Conservation (phyloP, 1,140 invertebrate genomes). For the Scaptomyza pallida region DNA sequence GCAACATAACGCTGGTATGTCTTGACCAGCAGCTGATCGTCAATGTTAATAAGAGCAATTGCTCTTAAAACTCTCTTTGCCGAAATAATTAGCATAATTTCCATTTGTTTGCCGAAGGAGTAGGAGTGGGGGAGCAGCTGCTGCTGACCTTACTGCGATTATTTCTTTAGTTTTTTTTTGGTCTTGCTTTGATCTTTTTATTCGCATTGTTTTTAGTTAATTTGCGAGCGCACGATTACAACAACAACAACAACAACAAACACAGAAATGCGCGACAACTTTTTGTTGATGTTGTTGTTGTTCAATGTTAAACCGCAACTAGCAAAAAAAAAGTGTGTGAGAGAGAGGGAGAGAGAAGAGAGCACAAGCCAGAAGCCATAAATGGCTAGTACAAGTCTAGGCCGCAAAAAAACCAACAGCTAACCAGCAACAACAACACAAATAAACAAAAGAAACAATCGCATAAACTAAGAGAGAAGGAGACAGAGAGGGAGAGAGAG, state of each 20-base stretch:
- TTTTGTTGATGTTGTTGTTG: constrained; percentile 8
- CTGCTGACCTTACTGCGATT: constrained; percentile 16
- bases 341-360: too few relatives aligned
- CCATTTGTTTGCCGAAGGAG: constrained; percentile 36
- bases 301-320: constrained; percentile 72
- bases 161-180: constrained; percentile 14
- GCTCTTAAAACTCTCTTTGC: constrained; percentile 1
- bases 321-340: constrained; percentile 5
- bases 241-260: too few relatives aligned
- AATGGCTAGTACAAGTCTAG: constrained; percentile 80
- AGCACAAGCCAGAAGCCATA: constrained; percentile 71
- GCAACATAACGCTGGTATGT: neutral
- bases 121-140: neutral
- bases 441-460: constrained; percentile 33
- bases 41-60: constrained; percentile 5
- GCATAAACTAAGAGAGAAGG: too few relatives aligned
- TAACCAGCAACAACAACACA: constrained; percentile 54
- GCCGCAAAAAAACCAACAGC: constrained; percentile 41
- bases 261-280: constrained; percentile 30
- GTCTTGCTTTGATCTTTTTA: constrained; percentile 19
- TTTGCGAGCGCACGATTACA: constrained; percentile 45
- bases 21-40: neutral
- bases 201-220: constrained; percentile 60
- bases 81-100: constrained; percentile 79
- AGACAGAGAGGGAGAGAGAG: neutral